Conservation (phyloP, 2,888 invertebrate species). For the Athetis lepigone region DNA sequence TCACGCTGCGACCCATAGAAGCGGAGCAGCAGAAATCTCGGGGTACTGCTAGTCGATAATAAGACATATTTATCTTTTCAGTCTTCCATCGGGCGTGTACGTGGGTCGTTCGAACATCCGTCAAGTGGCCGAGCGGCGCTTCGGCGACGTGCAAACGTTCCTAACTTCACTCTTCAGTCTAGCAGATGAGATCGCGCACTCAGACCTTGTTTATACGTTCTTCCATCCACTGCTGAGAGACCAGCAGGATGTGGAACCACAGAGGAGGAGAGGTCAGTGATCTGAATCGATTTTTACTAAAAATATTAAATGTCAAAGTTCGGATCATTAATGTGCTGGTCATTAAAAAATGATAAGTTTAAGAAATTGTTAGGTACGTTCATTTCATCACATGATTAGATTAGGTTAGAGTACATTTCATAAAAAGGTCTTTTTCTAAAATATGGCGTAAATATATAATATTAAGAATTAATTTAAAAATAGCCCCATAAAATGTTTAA, state of each 20-base stretch:
- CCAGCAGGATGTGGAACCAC: constrained; percentile 96
- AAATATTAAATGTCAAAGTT: no score
- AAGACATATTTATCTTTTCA: constrained; percentile 55
- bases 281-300: neutral
- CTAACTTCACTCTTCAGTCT: constrained; percentile 96
- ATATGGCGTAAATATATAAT: no score
- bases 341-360: no score
- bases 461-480: no score
- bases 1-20: no score
- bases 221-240: constrained; percentile 99
- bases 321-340: no score
- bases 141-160: constrained; percentile 96
- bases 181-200: constrained; percentile 98
- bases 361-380: no score
- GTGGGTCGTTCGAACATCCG: constrained; percentile 98
- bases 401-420: no score
- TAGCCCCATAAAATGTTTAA: no score
- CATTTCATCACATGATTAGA: no score
- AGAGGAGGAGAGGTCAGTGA: constrained; percentile 93
- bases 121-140: constrained; percentile 98
- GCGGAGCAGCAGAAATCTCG: no score
- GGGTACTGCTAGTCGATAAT: neutral
- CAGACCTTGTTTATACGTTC: constrained; percentile 99
- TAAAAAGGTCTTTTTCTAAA: no score
- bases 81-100: constrained; percentile 92